phyloP scores from a whole-genome alignment of 2,888 invertebrate genomes.

The Danaus chrysippus region DNA sequence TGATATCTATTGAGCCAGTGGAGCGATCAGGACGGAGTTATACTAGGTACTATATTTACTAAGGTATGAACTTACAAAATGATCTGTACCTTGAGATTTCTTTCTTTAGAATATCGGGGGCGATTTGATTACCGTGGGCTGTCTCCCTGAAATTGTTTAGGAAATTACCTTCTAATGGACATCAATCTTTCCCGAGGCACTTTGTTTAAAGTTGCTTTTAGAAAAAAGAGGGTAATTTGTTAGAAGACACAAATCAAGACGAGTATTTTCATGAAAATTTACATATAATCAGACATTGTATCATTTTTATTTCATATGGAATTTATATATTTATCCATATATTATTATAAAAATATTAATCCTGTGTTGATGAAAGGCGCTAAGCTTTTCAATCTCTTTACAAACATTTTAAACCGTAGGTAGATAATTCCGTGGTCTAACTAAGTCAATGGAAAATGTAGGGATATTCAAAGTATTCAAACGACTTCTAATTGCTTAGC shows the following conservation, averaged over 20 bases:
- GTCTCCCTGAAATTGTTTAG: conserved; percentile 44
- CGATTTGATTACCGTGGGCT: conserved; percentile 28
- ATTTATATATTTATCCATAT: too few species aligned
- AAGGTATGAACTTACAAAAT: neutral
- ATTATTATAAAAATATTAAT: too few species aligned
- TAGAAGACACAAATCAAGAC: conserved; percentile 58
- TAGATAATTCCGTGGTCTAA: too few species aligned
- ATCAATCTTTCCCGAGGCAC: conserved; percentile 56
- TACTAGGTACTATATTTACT: neutral
- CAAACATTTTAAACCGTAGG: too few species aligned
- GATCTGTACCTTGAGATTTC: neutral
- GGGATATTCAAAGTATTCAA: too few species aligned
- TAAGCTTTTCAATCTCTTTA: too few species aligned
- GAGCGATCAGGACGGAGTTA: neutral
- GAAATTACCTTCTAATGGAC: conserved; percentile 59
- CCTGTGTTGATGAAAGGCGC: too few species aligned
- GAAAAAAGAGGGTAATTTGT: conserved; percentile 57
- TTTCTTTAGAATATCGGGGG: conserved; percentile 19
- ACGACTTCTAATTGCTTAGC: too few species aligned
- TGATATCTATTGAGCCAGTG: conserved; percentile 5
- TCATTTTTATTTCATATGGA: conserved; percentile 12
- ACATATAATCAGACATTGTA: conserved; percentile 18
- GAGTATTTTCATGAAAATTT: conserved; percentile 41
- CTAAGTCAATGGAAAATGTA: too few species aligned
- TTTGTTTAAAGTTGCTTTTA: conserved; percentile 54